phyloP scores from a whole-genome alignment of 2,113 vertebrate species.

The Dromaius novaehollandiae region DNA sequence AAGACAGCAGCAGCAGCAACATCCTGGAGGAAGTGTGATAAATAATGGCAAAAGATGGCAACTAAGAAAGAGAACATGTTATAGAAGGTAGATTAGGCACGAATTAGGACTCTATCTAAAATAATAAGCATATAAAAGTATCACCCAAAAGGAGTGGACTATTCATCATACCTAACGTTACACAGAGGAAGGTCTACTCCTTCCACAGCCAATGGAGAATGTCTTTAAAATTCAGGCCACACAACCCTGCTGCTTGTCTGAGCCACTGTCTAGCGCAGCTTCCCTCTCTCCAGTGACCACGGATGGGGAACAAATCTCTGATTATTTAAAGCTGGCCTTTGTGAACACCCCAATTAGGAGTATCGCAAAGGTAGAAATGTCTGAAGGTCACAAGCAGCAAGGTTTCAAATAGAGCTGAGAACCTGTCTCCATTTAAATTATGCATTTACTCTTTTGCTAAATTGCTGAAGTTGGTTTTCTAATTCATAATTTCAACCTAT shows the following conservation, averaged over 20 bases:
- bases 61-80: neutral
- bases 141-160: accelerated
- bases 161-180: neutral
- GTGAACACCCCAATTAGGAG: neutral
- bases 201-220: neutral
- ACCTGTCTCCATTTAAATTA: neutral
- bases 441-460: neutral
- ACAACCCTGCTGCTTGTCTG: neutral
- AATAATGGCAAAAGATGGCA: neutral
- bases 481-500: neutral
- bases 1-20: neutral
- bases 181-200: neutral
- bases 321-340: neutral
- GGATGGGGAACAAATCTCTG: neutral
- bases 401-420: neutral
- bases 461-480: neutral
- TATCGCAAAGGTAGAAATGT: neutral
- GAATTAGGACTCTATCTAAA: neutral
- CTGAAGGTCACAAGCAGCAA: neutral
- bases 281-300: neutral
- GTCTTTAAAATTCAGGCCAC: neutral
- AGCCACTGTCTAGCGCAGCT: neutral
- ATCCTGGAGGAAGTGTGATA: neutral
- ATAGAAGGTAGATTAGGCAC: neutral
- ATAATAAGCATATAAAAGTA: neutral